phyloP scores from a whole-genome alignment of 64 coral and sea anemone genomes.

The Montipora sp. region DNA sequence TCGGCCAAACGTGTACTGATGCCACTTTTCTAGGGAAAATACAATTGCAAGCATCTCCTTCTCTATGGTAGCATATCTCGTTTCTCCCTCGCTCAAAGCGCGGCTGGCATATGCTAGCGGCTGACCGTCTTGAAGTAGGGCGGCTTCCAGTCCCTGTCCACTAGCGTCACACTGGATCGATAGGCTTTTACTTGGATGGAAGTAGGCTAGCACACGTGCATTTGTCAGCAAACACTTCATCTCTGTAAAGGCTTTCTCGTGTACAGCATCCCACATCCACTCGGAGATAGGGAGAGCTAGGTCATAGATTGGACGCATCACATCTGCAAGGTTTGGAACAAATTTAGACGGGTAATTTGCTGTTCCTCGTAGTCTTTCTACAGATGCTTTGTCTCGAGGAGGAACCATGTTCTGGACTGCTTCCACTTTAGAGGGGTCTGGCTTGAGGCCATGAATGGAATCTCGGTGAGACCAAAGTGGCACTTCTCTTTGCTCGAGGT shows the following conservation, averaged over 20 bases:
- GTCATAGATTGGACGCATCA: neutral
- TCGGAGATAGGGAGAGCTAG: neutral
- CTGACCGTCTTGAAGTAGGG: neutral
- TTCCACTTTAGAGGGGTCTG: neutral
- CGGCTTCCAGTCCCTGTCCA: neutral
- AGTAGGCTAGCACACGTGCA: neutral
- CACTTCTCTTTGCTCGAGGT: constrained; percentile 1
- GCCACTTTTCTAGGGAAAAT: constrained; percentile 7
- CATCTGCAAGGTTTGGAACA: neutral
- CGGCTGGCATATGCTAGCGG: neutral
- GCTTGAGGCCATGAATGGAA: neutral
- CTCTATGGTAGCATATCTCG: constrained; percentile 19
- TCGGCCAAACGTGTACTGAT: constrained; percentile 9
- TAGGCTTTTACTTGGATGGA: neutral
- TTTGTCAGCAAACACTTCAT: neutral
- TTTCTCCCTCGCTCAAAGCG: neutral
- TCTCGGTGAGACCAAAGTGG: neutral
- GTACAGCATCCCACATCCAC: neutral
- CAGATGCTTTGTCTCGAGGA: neutral
- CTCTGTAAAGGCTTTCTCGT: neutral
- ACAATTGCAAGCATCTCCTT: constrained; percentile 14
- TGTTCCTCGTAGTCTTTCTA: constrained; percentile 1
- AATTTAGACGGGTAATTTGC: constrained; percentile 6
- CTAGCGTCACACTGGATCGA: neutral
- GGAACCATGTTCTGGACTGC: constrained; percentile 34